Evolutionary conservation across 2,797 vertebrate species (phyloP).

Genomic region (Scolopax rusticola): DNA sequence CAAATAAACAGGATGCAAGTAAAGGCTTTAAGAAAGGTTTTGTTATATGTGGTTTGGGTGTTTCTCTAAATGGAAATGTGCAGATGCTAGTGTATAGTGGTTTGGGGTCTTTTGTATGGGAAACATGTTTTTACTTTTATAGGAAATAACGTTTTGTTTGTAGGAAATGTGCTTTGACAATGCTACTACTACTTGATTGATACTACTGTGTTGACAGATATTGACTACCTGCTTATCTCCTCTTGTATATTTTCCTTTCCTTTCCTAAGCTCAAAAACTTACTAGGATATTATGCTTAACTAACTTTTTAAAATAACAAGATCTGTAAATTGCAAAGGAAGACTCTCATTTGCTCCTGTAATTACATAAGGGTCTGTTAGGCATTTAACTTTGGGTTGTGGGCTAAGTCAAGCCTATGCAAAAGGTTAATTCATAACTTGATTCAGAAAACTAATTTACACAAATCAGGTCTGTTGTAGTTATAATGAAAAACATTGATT

Average conservation of each 20-base stretch:
- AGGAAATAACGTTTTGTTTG: background rate
- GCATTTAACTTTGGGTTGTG: background rate
- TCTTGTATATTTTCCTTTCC: background rate
- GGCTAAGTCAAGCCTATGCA: background rate
- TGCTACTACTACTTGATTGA: background rate
- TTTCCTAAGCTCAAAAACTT: background rate
- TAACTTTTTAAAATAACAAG: background rate
- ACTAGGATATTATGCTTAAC: background rate
- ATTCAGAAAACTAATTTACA: background rate
- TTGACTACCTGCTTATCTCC: background rate
- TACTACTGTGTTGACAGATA: background rate
- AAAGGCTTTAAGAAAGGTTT: background rate
- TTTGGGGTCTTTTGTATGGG: background rate
- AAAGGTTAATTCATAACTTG: background rate
- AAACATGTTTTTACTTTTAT: background rate
- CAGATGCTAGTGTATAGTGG: background rate
- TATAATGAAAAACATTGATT: background rate
- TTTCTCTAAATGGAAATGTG: background rate
- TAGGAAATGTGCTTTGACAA: background rate
- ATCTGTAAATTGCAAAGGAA: background rate
- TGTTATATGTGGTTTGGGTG: background rate
- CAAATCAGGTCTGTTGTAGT: background rate
- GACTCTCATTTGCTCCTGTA: background rate
- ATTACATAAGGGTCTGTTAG: background rate
- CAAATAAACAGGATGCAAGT: constrained; percentile 16